Evolutionary conservation across 2,113 vertebrate species (phyloP).

Genomic region (Etheostoma spectabile): DNA sequence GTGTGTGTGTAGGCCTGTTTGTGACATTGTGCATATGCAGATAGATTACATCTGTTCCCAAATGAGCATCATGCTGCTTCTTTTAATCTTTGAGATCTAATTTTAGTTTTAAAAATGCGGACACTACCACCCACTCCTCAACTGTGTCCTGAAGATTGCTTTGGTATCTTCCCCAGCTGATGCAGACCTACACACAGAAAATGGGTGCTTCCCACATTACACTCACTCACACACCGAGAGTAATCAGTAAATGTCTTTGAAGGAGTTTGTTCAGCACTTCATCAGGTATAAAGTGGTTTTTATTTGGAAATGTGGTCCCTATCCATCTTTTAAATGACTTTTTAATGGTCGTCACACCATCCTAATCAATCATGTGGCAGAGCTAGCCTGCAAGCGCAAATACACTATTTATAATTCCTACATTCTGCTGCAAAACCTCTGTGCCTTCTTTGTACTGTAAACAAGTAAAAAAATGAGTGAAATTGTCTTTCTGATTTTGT

Average conservation of each 20-base stretch:
- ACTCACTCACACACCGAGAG: conserved; percentile 68
- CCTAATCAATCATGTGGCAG: conserved; percentile 85
- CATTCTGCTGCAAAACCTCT: conserved; percentile 66
- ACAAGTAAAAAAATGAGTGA: conserved; percentile 27
- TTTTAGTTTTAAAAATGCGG: conserved; percentile 25
- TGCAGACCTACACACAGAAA: conserved; percentile 39
- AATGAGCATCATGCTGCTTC: conserved; percentile 13
- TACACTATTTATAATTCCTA: conserved; percentile 78
- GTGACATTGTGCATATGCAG: conserved; percentile 12
- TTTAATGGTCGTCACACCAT: conserved; percentile 86
- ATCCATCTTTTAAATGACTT: conserved; percentile 89
- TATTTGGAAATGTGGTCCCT: conserved; percentile 86
- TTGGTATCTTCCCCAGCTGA: conserved; percentile 46
- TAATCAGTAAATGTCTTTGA: conserved; percentile 83
- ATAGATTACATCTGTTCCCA: conserved; percentile 8
- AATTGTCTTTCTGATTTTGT: conserved; percentile 40
- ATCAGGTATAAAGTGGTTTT: conserved; percentile 86
- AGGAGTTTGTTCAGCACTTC: conserved; percentile 85
- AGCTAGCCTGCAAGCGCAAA: conserved; percentile 75
- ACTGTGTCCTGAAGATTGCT: conserved; percentile 23
- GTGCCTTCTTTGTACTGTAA: conserved; percentile 40
- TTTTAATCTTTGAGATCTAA: neutral
- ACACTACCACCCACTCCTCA: conserved; percentile 2
- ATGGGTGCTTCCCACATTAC: conserved; percentile 60
- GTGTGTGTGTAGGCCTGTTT: conserved; percentile 31